Conservation (phyloP, 2,888 invertebrate species). For the Zhengitettix transpicula region DNA sequence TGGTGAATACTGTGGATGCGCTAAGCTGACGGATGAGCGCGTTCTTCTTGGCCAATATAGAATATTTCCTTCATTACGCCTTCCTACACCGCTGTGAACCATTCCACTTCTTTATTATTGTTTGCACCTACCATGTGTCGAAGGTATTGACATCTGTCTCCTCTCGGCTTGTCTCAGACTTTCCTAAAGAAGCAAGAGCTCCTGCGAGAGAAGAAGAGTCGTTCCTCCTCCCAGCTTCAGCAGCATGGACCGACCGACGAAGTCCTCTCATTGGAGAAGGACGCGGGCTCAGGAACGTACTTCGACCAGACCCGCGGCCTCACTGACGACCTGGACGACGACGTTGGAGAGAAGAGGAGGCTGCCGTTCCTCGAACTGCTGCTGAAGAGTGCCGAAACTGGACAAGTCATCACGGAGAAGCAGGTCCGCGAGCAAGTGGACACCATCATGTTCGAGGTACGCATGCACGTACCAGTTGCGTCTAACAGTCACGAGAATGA, state of each 20-base stretch:
- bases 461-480: too few species aligned
- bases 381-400: background rate
- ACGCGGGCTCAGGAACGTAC: background rate
- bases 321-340: background rate
- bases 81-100: too few species aligned
- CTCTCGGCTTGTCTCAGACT: background rate
- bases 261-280: background rate
- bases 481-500: too few species aligned
- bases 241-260: background rate
- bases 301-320: background rate
- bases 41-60: too few species aligned
- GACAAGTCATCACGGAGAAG: background rate
- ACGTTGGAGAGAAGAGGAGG: background rate
- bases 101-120: too few species aligned
- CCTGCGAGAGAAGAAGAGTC: background rate
- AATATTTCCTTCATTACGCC: too few species aligned
- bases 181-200: background rate
- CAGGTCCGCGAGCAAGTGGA: background rate
- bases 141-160: too few species aligned
- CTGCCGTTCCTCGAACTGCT: background rate
- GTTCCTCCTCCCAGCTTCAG: background rate
- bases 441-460: constrained; percentile 9
- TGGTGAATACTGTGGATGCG: too few species aligned
- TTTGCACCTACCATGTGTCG: too few species aligned
- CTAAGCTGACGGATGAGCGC: too few species aligned